Conservation (phyloP, 2,888 invertebrate genomes). For the Phorcus lineatus region DNA sequence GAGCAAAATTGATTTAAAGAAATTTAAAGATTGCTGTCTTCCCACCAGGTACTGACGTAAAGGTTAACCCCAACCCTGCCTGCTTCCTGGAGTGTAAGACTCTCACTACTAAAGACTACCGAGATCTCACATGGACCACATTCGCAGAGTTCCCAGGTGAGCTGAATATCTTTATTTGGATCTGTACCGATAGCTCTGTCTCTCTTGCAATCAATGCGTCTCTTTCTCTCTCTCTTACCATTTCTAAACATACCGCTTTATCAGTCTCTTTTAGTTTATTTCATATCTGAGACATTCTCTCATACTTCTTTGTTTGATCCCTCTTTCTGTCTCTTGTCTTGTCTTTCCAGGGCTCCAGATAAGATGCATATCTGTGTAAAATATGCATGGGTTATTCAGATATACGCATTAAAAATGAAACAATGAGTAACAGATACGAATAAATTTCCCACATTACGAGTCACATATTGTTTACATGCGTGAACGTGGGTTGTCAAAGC, state of each 20-base stretch:
- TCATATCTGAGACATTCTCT: no score
- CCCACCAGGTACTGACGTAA: conserved; percentile 46
- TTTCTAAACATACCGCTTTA: not conserved
- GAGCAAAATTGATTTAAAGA: no score
- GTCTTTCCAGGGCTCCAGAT: no score
- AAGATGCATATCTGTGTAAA: no score
- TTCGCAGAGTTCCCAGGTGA: conserved; percentile 94
- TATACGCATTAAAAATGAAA: no score
- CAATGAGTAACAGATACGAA: no score
- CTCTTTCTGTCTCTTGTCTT: not conserved
- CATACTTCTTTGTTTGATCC: not conserved
- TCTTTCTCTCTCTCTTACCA: not conserved
- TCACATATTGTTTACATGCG: no score
- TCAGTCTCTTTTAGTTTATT: not conserved
- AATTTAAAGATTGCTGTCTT: no score
- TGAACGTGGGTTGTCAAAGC: no score
- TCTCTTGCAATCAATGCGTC: not conserved
- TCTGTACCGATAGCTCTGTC: not conserved
- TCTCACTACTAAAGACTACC: conserved; percentile 90
- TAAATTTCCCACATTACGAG: no score
- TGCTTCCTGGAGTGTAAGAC: conserved; percentile 77
- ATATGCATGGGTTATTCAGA: no score
- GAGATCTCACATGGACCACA: conserved; percentile 94
- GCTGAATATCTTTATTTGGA: not conserved
- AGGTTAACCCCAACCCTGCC: conserved; percentile 45